A percentile compares a stretch with the other conserved stretches of the same genome.
Conservation (phyloP, 2,888 invertebrate species). For the Trypoxylon attenuatum region DNA sequence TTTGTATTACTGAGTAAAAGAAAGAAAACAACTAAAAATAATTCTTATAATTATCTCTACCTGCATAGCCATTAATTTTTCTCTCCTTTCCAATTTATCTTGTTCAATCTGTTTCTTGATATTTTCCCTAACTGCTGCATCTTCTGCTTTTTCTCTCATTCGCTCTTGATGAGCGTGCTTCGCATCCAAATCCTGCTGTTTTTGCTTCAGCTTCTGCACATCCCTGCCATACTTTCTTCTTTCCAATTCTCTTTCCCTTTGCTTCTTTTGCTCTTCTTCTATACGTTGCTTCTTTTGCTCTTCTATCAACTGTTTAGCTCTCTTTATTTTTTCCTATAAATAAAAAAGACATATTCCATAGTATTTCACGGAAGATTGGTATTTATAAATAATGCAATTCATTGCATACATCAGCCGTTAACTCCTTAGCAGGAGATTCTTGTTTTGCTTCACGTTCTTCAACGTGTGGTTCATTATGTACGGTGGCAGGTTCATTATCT, state of each 20-base stretch:
- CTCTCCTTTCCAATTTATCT: conserved; percentile 84
- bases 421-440: conserved; percentile 10
- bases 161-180: conserved; percentile 84
- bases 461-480: conserved; percentile 7
- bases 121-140: conserved; percentile 84
- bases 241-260: conserved; percentile 81
- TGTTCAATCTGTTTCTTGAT: conserved; percentile 90
- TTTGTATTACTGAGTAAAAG: conserved; percentile 4
- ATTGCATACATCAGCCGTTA: conserved; percentile 38
- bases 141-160: conserved; percentile 85
- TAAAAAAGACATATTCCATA: not conserved
- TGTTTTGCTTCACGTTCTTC: conserved; percentile 3
- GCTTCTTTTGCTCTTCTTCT: conserved; percentile 82
- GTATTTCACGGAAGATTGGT: not conserved
- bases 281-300: conserved; percentile 76
- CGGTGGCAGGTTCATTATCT: conserved; percentile 18
- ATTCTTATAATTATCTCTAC: conserved; percentile 36
- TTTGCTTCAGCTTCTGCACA: conserved; percentile 82
- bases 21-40: too few relatives aligned
- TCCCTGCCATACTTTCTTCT: conserved; percentile 85
- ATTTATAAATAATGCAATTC: not conserved
- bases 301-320: conserved; percentile 82
- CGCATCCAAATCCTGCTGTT: conserved; percentile 86
- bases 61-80: conserved; percentile 67
- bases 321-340: conserved; percentile 78